Base-by-base conservation (phyloP, 2,888 invertebrate genomes). In the Lasioglossum figueresi region DNA sequence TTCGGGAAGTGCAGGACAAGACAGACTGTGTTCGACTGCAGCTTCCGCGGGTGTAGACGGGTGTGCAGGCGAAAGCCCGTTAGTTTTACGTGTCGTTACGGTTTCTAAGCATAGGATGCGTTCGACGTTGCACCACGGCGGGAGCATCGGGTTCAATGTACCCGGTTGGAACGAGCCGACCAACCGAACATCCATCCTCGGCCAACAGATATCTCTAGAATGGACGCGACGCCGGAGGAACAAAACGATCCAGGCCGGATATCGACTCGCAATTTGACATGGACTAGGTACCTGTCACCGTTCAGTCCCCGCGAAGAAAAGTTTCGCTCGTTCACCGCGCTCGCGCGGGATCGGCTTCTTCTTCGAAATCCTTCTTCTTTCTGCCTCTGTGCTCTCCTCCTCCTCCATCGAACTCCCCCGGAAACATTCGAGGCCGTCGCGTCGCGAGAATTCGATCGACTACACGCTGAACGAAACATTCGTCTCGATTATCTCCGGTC, bases 71-170 rank as follows among this genome's bases (percentile, higher is more conserved):
- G 80, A 83, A 89, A 31, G 86, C 88, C 93, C 93, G 93, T 93
- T 94, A 93, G 91, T 92, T 92, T 93, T 92, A 92, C 92, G 92
- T 92, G 93, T 94, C 93, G 93, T 93, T 94, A 93, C 93, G 93
- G 92, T 93, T 93, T 92, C 93, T 93, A 93, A 93, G 91, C 93
- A 91, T 93, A 88, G 91, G 93, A 93, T 93, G 92, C 91, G 90
- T 93, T 92, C 90, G 92, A 91, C 90, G 90, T 91, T 89, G 88
- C 89, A 84, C 83, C 83, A 82, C 84, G 83, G 80, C 71, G 84
- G 83, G 85, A 82, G 83, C 89, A 87, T 52, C 52, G 87, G 88
- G 93, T 93, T 93, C 93, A 92, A 92, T 90, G 93, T 90, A 91
- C 93, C 85, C 88, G 82, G 84, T 76, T 76, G 84, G 85, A 84